Percentiles rank a stretch among this genome's conserved stretches.
Evolutionary conservation across 2,888 invertebrate genomes (phyloP).

Genomic region (Ichneumoninae sp.): DNA sequence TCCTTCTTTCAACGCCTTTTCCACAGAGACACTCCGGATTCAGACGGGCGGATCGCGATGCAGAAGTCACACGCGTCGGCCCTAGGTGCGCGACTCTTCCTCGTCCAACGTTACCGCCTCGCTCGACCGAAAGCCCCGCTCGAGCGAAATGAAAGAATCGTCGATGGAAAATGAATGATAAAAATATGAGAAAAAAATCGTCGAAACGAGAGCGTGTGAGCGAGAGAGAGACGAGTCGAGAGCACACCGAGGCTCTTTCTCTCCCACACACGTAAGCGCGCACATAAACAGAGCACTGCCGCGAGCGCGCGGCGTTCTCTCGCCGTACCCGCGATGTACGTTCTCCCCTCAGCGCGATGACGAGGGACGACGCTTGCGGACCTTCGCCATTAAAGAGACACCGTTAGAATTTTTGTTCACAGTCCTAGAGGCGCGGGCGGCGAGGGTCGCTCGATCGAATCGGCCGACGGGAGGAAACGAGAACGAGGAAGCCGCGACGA

Average conservation of each 20-base stretch:
- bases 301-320: constrained; percentile 29
- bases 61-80: background rate
- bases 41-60: background rate
- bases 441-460: background rate
- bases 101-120: background rate
- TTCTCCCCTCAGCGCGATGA: constrained; percentile 52
- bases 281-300: constrained; percentile 23
- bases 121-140: background rate
- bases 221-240: constrained; percentile 28
- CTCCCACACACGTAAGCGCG: background rate
- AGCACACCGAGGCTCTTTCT: background rate
- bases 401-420: background rate
- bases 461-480: background rate
- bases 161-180: background rate
- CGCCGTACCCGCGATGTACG: constrained; percentile 16
- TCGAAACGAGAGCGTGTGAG: constrained; percentile 34
- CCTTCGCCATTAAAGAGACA: constrained; percentile 68
- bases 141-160: background rate
- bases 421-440: background rate
- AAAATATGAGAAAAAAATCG: background rate
- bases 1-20: constrained; percentile 1
- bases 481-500: background rate
- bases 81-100: background rate
- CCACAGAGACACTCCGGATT: background rate
- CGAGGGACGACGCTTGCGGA: constrained; percentile 74